Base-by-base conservation (phyloP, 2,113 vertebrate genomes). In the Crocuta crocuta region DNA sequence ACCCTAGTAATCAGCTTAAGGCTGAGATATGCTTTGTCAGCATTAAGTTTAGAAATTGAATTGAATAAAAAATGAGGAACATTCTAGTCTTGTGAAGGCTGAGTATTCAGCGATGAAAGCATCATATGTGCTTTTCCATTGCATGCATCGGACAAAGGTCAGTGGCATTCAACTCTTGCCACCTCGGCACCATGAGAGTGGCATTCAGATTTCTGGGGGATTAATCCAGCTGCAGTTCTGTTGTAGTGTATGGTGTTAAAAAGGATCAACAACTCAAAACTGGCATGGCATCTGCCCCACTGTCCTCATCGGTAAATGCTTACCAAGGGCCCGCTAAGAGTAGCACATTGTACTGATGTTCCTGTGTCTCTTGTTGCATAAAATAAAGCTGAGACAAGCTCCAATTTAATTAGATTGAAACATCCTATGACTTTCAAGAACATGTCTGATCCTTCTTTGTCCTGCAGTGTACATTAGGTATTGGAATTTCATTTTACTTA, bases 401-500 rank as follows among this genome's bases (percentile, higher is more conserved):
- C 88, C 71, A 17, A 78, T 81, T 61, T 90, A 89, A 92, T 94
- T 82, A 83, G 65, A 85, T 39, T 53, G 84, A 87, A 68, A 39
- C 73, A 80, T 4, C 50, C 55, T 65, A 8, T 50, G 89, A 82
- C 68, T 71, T 63, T 80, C 7, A 39, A 58, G 43, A 91, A 35
- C 8, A 28, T 78, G 68, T 83, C 55, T 1, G 17, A 61, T 83
- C 26, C 26, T 73, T 73, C 88, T 63, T 83, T 92, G 68, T 61
- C n/a, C 35, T 68, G 68, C 6, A 68, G 2, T 39, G 8, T 43
- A 10, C 17, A 28, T 82, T 70, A 90, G 39, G 48, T n/a, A n/a
- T 33, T 74, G 53, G 35, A 61, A 70, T 87, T 96, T 82, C 78
- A 26, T 89, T 89, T 93, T 80, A 50, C 63, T 96, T 79, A 23